Base-by-base conservation (phyloP, 1,140 invertebrate species). In the Drosophila fuyamai region DNA sequence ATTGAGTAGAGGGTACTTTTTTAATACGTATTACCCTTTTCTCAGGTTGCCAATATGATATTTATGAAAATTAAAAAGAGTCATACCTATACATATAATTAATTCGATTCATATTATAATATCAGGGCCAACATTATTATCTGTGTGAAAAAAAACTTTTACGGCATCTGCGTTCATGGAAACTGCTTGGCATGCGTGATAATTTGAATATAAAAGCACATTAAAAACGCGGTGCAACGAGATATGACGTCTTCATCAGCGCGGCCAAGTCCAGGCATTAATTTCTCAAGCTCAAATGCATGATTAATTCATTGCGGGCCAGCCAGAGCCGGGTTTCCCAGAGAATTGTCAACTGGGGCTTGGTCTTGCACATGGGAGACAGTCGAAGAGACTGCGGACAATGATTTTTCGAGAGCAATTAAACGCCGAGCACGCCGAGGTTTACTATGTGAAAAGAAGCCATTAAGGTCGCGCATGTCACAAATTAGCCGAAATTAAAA, bases 371-470 rank as follows among this genome's bases (percentile, higher is more conserved):
- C 48, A 47, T 47, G 29, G 54, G 23, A 51, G 43, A 29, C n/a
- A n/a, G 46, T 27, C 5, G 12, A 47, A 47, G 9, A 18, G 23
- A 44, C 41, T 13, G 12, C 29, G 54, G 44, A 50, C 58, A 75
- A 62, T 74, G 70, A 73, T 62, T 51, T 73, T 81, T 75, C 35
- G 23, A 55, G 75, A 75, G 82, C 82, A 81, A 85, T 85, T 85
- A 85, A 86, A 85, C 60, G 62, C 63, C 57, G 48, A 50, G 50
- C 70, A 75, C 43, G 38, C 14, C n/a, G 47, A 41, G 44, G 65
- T 86, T 86, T 86, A 86, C 82, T 83, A 86, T 86, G 82, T 86
- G 82, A 86, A 86, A 86, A 86, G 82, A 85, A 86, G 82, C 83
- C 83, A 86, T 86, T 86, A 86, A 68, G 79, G 83, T 86, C 83